Percentiles rank a stretch among this genome's conserved stretches.
These are phyloP conservation scores for Cyanoramphus novaezelandiae DNA, from an alignment of 2,113 vertebrate genomes.

Conservation along the genomic window DNA sequence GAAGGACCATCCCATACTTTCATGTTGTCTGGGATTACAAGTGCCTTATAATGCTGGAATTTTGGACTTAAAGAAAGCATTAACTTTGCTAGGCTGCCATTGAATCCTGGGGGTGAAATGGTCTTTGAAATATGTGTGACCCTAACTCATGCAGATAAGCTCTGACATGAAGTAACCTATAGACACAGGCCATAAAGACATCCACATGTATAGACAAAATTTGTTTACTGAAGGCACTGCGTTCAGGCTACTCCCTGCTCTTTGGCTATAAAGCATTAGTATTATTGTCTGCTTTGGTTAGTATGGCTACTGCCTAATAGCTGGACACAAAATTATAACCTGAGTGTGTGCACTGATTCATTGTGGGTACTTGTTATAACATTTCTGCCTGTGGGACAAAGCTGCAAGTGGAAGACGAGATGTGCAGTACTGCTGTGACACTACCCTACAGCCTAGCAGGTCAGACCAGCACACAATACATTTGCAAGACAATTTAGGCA, in stretches of 20 bases:
- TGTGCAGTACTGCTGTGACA: neutral
- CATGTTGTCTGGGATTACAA: neutral
- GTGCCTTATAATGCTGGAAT: neutral
- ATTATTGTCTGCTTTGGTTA: neutral
- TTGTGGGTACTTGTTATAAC: neutral
- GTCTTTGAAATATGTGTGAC: neutral
- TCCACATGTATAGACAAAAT: neutral
- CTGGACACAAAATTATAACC: neutral
- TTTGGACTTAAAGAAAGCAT: neutral
- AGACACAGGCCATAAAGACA: neutral
- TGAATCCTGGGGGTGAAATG: neutral
- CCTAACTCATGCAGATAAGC: neutral
- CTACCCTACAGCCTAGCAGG: neutral
- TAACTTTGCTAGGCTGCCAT: neutral
- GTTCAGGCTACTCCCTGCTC: neutral
- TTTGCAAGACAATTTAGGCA: neutral
- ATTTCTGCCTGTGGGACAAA: neutral
- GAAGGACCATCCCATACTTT: neutral
- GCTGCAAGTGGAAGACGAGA: neutral
- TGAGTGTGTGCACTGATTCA: neutral
- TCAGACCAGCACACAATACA: neutral
- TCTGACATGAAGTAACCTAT: neutral
- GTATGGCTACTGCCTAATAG: neutral
- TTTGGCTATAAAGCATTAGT: neutral
- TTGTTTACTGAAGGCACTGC: neutral